phyloP scores from a whole-genome alignment of 37 sponge, comb jelly and placozoan species.

The Cliona cf. orientalis region DNA sequence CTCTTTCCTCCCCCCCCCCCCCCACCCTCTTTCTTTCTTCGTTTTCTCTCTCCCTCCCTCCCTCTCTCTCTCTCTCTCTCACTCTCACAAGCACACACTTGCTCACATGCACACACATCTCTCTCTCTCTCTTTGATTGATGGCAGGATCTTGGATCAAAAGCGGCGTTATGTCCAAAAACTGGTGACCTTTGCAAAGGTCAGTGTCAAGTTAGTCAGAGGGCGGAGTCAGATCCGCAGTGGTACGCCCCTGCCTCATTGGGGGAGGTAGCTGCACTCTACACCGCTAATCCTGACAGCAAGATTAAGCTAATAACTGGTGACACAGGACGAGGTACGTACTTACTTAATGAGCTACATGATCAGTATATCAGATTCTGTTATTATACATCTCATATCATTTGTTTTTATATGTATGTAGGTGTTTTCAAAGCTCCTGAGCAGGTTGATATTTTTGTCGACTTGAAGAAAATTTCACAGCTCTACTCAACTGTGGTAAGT shows the following conservation, averaged over 20 bases:
- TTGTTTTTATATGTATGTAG: constrained; percentile 30
- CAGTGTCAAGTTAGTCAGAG: constrained; percentile 8
- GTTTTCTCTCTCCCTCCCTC: too few relatives aligned
- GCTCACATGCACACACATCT: too few relatives aligned
- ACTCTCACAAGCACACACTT: too few relatives aligned
- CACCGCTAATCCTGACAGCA: not conserved
- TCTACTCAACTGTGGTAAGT: constrained; percentile 39
- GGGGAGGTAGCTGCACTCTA: constrained; percentile 46
- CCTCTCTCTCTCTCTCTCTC: too few relatives aligned
- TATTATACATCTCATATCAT: too few relatives aligned
- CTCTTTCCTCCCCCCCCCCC: too few relatives aligned
- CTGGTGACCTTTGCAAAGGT: constrained; percentile 20
- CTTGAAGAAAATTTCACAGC: constrained; percentile 43
- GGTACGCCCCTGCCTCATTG: constrained; percentile 58
- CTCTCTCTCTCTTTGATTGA: too few relatives aligned
- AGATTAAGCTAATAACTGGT: constrained; percentile 63
- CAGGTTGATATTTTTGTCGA: constrained; percentile 42
- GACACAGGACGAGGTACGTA: constrained; percentile 79
- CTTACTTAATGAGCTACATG: not conserved
- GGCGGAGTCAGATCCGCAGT: constrained; percentile 29
- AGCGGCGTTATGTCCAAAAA: constrained; percentile 26
- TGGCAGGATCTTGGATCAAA: constrained; percentile 30
- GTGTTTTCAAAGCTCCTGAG: constrained; percentile 50
- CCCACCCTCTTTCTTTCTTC: not conserved
- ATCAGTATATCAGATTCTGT: too few relatives aligned